Base-by-base conservation (phyloP, 1,140 invertebrate genomes). In the Magallana gigas region DNA sequence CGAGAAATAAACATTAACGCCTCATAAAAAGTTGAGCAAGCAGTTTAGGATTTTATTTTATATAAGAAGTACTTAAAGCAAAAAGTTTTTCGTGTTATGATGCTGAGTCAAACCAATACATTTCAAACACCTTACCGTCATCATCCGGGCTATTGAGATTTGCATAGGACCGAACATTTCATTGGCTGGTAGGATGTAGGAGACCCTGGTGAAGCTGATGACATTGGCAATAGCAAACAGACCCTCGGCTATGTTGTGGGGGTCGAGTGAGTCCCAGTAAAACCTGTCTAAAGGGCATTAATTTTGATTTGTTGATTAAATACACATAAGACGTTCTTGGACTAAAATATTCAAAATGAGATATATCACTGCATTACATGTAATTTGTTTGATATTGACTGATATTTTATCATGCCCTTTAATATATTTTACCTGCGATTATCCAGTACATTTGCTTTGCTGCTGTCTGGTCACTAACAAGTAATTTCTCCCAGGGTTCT, bases 191-290 rank as follows among this genome's bases (percentile, higher is more conserved):
- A 94, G 84, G 7, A 94, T 81, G 82, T 92, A 93, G 2, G 92
- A 94, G 23, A 94, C 87, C 16, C 93, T 83, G 6, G 92, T 90
- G 82, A 94, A 93, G 80, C 92, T 93, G 56, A 94, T 91, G 8
- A 94, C 91, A 88, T 94, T 94, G 8, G 93, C 93, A 16, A 94
- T 83, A 48, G 93, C 93, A 90, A 93, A 94, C 56, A 92, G 80
- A 2, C 90, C 92, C 76, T 94, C 93, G 0, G 93, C 91, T 16
- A 93, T 85, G 64, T 92, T 93, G 58, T 91, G 89, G 0, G 92
- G 94, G 84, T 94, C 94, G 84, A 91, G 90, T 0, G 91, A 87
- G n/a, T 92, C 89, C 94, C 94, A 94, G 48, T 93, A 92, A 82
- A 91, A 93, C 1, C 94, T 90, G 85, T 93, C 94, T 94, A 87